Evolutionary conservation across 2,888 invertebrate species (phyloP).

Genomic region (Caradrina clavipalpis): DNA sequence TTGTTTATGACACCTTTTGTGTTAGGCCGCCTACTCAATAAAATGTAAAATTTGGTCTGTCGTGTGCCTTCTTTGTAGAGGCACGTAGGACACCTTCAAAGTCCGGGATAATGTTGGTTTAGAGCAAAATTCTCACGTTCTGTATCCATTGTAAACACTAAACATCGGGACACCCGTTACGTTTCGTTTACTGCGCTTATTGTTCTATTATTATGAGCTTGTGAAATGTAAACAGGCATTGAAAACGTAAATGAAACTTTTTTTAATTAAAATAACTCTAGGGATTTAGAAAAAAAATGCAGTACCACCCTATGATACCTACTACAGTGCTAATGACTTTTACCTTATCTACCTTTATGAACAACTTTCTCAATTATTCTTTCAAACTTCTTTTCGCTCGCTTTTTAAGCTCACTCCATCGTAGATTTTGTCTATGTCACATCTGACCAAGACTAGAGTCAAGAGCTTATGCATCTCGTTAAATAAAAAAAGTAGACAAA

Average conservation of each 20-base stretch:
- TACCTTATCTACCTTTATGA: no score
- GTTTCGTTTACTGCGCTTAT: slow-evolving; percentile 84
- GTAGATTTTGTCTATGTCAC: no score
- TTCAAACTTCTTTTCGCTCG: no score
- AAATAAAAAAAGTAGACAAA: neutral
- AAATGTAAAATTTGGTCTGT: slow-evolving; percentile 77
- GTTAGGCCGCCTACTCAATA: slow-evolving; percentile 81
- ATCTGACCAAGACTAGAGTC: no score
- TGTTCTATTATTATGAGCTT: slow-evolving; percentile 85
- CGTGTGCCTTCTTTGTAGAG: slow-evolving; percentile 79
- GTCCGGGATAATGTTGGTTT: slow-evolving; percentile 80
- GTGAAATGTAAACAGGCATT: slow-evolving; percentile 84
- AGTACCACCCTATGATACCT: neutral
- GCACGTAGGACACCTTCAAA: slow-evolving; percentile 80
- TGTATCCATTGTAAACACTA: slow-evolving; percentile 84
- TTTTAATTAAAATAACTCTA: slow-evolving; percentile 19
- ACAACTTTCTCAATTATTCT: neutral
- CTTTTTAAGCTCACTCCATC: no score
- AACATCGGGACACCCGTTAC: slow-evolving; percentile 82
- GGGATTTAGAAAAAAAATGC: slow-evolving; percentile 1
- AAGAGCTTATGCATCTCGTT: no score
- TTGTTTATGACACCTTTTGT: slow-evolving; percentile 87
- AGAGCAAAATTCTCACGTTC: slow-evolving; percentile 88
- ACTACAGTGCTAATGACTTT: neutral
- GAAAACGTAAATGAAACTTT: slow-evolving; percentile 74